Conservation (phyloP, 53 echinoderm and acorn worm genomes). For the Stichopus horrens region DNA sequence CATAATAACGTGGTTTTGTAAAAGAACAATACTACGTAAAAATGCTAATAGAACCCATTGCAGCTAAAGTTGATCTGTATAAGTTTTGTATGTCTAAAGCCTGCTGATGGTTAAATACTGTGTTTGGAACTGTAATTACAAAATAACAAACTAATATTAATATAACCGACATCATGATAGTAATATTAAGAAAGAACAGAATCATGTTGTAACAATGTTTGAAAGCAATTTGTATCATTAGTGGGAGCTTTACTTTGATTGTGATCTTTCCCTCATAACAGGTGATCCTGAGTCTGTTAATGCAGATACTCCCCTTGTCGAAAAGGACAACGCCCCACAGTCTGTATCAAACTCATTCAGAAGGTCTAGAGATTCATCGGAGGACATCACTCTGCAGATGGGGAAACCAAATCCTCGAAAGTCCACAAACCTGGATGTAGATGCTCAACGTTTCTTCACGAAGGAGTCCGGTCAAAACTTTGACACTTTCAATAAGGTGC, state of each 20-base stretch:
- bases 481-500: slow-evolving; percentile 12
- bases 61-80: no score
- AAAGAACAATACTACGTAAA: no score
- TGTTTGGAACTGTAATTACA: no score
- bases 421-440: slow-evolving; percentile 42
- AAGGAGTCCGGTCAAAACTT: slow-evolving; percentile 36
- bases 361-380: background rate
- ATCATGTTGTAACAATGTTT: no score
- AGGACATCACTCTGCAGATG: background rate
- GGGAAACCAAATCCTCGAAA: slow-evolving; percentile 35
- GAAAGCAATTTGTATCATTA: no score
- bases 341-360: slow-evolving; percentile 20
- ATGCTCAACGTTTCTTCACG: slow-evolving; percentile 37
- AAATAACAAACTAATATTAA: no score
- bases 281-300: slow-evolving; percentile 15
- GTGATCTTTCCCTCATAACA: background rate
- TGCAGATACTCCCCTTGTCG: slow-evolving; percentile 15
- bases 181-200: no score
- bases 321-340: slow-evolving; percentile 12
- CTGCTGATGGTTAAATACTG: no score
- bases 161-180: no score
- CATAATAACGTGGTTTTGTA: no score
- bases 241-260: background rate
- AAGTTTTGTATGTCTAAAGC: no score
- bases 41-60: no score